Conservation (phyloP, 2,888 invertebrate species). For the Clusia tigrina region DNA sequence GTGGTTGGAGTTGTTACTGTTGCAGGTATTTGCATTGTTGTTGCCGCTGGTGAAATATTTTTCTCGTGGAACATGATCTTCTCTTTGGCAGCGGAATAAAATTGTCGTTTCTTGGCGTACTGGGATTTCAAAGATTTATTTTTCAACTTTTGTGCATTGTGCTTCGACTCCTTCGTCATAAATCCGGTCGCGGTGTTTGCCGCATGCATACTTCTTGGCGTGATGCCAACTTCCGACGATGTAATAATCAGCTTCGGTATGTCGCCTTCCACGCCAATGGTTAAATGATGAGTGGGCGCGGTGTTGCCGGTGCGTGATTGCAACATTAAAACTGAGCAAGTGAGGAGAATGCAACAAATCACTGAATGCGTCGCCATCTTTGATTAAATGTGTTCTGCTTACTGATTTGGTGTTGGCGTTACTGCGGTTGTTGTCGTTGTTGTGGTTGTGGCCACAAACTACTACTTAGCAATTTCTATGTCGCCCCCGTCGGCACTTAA, state of each 20-base stretch:
- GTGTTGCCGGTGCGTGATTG: slow-evolving; percentile 24
- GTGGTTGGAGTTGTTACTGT: not conserved
- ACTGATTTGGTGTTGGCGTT: not conserved
- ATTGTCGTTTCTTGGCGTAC: slow-evolving; percentile 18
- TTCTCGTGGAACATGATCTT: not conserved
- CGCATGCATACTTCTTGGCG: slow-evolving; percentile 21
- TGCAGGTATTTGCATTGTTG: slow-evolving; percentile 9
- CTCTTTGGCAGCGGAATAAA: slow-evolving; percentile 2
- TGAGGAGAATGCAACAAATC: not conserved
- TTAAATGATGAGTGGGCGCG: slow-evolving; percentile 40
- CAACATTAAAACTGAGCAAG: slow-evolving; percentile 27
- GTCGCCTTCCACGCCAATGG: slow-evolving; percentile 40
- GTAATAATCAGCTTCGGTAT: slow-evolving; percentile 45
- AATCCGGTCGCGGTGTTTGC: slow-evolving; percentile 7
- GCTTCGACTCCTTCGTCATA: not conserved
- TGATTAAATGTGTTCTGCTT: too few relatives aligned
- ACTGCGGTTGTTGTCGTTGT: slow-evolving; percentile 26
- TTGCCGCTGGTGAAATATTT: slow-evolving; percentile 9
- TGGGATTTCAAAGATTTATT: slow-evolving; percentile 22
- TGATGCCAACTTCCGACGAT: slow-evolving; percentile 39
- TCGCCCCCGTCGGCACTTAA: not conserved
- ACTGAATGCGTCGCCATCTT: not conserved
- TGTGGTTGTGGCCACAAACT: not conserved
- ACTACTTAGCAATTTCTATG: not conserved
- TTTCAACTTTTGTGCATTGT: slow-evolving; percentile 14